Percentiles rank a stretch among this genome's conserved stretches.
Conservation (phyloP, 2,113 vertebrate species). For the Montifringilla adamsi region DNA sequence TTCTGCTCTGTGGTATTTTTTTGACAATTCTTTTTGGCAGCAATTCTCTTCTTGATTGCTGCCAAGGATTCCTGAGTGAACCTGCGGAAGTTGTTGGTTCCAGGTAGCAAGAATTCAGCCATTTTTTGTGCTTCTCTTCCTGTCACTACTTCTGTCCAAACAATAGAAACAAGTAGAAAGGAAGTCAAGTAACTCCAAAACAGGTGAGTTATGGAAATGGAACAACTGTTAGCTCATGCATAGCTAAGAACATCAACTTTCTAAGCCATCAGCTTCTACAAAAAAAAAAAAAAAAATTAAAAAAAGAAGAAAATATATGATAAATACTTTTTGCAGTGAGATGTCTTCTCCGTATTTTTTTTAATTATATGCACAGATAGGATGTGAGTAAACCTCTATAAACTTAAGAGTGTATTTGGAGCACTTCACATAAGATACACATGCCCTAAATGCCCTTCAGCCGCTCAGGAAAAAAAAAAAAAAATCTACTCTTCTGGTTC, state of each 20-base stretch:
- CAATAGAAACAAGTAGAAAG: neutral
- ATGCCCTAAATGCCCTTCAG: neutral
- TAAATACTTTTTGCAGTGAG: neutral
- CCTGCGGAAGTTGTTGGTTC: slow-evolving; percentile 85
- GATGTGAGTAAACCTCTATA: neutral
- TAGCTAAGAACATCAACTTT: neutral
- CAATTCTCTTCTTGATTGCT: slow-evolving; percentile 86
- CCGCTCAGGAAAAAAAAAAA: neutral
- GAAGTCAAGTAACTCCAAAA: neutral
- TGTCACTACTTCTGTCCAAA: slow-evolving; percentile 73
- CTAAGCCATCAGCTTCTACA: neutral
- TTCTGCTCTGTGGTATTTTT: slow-evolving; percentile 18
- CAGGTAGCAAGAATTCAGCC: slow-evolving; percentile 84
- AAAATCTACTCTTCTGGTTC: neutral
- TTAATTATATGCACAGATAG: neutral
- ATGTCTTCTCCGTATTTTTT: neutral
- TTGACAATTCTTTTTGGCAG: slow-evolving; percentile 53
- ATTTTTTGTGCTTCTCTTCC: slow-evolving; percentile 91
- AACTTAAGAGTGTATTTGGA: neutral
- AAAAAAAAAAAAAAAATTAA: no score
- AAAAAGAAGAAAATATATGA: neutral
- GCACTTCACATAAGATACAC: neutral
- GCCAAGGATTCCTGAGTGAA: slow-evolving; percentile 91
- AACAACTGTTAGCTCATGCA: neutral
- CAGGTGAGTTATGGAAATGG: neutral